Base-by-base conservation (phyloP, 2,113 vertebrate species). In the Pandion haliaetus region DNA sequence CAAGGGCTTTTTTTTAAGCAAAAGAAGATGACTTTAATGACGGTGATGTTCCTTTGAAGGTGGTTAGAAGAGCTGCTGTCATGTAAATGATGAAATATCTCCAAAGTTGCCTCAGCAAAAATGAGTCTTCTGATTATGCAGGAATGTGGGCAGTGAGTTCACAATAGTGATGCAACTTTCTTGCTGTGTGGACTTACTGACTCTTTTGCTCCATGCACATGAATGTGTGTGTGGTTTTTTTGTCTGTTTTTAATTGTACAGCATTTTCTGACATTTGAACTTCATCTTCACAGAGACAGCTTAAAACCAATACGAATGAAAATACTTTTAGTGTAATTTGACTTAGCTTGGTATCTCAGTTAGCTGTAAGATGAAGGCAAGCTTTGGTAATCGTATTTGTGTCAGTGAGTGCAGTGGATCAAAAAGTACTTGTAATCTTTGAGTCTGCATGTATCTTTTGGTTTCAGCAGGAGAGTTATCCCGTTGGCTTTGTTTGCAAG, bases 61-160 rank as follows among this genome's bases (percentile, higher is more conserved):
- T 55, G 42, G 25, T 57, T 85, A 32, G 45, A 74, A 77, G 81
- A 70, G 86, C 73, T 89, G 47, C 26, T 91, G 86, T 79, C 78
- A 40, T 58, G 66, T 49, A 82, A 38, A 77, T 95, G 81, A 91
- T 89, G 95, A 89, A 95, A 82, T 65, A 49, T 31, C 18, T 95
- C 74, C 58, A 18, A 36, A 70, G 50, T 85, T 97, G 95, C 87
- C 74, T 97, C 93, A 91, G 91, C 91, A 94, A 94, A 96, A 95
- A 76, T 45, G 49, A 94, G 23, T 47, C n/a, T 38, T 58, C 45
- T 81, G n/a, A 62, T 97, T 89, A 94, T 80, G 67, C 59, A 96
- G 95, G 91, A 95, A 93, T 94, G 78, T 67, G 47, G 91, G 49
- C 89, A 85, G 42, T 21, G 57, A 95, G 88, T 85, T 79, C 42